phyloP scores from a whole-genome alignment of 2,113 vertebrate species.

The Ammodramus savannarum region DNA sequence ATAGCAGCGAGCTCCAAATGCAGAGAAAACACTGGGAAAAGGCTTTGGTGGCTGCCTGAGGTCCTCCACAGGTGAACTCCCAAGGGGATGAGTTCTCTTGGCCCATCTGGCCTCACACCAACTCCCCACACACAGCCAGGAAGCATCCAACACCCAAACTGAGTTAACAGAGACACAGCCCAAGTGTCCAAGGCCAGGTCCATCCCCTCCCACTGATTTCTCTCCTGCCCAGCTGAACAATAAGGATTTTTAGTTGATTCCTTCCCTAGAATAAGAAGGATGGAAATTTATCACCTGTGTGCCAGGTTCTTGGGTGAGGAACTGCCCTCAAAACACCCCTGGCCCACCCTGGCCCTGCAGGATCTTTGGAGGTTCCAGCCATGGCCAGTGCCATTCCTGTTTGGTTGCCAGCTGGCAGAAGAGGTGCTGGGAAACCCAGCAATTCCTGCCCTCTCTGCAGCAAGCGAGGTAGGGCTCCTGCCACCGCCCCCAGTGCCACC shows the following conservation, averaged over 20 bases:
- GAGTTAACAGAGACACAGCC: background rate
- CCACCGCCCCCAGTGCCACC: fast-evolving
- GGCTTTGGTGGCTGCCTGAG: background rate
- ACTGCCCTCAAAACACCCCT: background rate
- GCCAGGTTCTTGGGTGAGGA: background rate
- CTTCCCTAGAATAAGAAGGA: background rate
- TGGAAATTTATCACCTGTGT: background rate
- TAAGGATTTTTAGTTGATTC: background rate
- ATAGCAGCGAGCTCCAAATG: background rate
- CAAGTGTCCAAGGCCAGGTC: background rate
- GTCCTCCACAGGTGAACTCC: background rate
- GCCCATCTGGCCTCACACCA: background rate
- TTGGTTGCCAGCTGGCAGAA: background rate
- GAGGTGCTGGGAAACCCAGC: background rate
- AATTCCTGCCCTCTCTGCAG: background rate
- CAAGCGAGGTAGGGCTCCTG: background rate
- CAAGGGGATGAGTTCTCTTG: background rate
- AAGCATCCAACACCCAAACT: background rate
- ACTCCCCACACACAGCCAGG: background rate
- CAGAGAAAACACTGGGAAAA: background rate
- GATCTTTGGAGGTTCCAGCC: background rate
- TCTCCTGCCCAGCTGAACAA: background rate
- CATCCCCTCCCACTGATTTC: background rate
- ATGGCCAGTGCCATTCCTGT: background rate
- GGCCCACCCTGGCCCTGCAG: background rate